Conservation (phyloP, 2,113 vertebrate species). For the Echinops telfairi region DNA sequence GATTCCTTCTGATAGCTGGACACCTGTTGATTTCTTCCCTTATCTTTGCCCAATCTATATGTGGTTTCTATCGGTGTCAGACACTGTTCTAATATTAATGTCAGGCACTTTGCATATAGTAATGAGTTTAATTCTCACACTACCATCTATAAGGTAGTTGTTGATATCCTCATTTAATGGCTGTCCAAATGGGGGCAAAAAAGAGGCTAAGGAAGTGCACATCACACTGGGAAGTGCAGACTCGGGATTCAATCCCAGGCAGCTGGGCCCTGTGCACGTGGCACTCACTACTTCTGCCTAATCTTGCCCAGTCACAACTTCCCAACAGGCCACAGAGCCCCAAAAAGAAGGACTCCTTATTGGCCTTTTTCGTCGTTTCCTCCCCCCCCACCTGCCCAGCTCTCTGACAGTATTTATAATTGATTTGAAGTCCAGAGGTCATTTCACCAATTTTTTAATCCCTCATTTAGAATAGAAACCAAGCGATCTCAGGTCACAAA, state of each 20-base stretch:
- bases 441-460: not conserved
- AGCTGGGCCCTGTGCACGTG: not conserved
- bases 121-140: too few relatives aligned
- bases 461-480: not conserved
- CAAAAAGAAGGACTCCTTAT: not conserved
- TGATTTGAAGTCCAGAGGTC: conserved; percentile 15
- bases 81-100: not conserved
- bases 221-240: not conserved
- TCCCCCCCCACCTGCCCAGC: not conserved
- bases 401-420: not conserved
- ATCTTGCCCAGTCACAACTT: not conserved
- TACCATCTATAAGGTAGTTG: not conserved
- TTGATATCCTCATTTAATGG: not conserved
- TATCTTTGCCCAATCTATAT: too few relatives aligned
- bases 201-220: not conserved
- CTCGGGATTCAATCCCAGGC: not conserved
- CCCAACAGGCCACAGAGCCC: not conserved
- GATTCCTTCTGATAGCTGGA: too few relatives aligned
- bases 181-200: not conserved
- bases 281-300: not conserved
- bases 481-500: not conserved
- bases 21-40: too few relatives aligned
- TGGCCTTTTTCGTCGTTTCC: not conserved
- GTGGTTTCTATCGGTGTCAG: not conserved
- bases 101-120: not conserved